These are phyloP conservation scores for Chalcosyrphus nemorum DNA, from an alignment of 2,888 invertebrate genomes.

Conservation along the genomic window DNA sequence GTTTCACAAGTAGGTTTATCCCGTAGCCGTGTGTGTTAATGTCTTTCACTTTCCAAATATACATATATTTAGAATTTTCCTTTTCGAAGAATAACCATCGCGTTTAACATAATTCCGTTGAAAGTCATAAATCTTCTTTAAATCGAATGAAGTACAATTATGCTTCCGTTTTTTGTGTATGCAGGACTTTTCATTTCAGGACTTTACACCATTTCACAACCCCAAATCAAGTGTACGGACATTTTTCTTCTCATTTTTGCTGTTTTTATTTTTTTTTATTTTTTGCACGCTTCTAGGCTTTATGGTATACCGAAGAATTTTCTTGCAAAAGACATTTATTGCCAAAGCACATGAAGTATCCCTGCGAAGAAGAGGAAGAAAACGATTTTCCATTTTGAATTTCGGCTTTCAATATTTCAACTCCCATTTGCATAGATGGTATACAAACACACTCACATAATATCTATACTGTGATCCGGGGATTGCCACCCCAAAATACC, in stretches of 20 bases:
- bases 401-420: constrained; percentile 71
- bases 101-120: constrained; percentile 4
- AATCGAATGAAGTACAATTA: constrained; percentile 46
- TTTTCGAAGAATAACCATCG: neutral
- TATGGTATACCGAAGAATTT: constrained; percentile 59
- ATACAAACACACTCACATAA: too few species aligned
- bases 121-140: constrained; percentile 59
- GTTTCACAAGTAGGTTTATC: too few species aligned
- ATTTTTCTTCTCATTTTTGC: too few species aligned
- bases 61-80: neutral
- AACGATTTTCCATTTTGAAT: constrained; percentile 71
- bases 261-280: neutral
- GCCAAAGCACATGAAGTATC: constrained; percentile 56
- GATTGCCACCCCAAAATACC: constrained; percentile 57
- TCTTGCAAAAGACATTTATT: constrained; percentile 65
- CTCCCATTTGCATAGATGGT: constrained; percentile 64
- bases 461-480: constrained; percentile 56
- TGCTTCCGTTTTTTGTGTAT: neutral
- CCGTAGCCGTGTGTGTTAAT: neutral
- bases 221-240: constrained; percentile 53
- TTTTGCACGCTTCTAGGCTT: constrained; percentile 36
- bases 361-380: too few species aligned
- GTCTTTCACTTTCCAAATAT: neutral
- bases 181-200: constrained; percentile 43
- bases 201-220: constrained; percentile 41